Conservation (phyloP, 2,113 vertebrate species). For the Etheostoma cragini region DNA sequence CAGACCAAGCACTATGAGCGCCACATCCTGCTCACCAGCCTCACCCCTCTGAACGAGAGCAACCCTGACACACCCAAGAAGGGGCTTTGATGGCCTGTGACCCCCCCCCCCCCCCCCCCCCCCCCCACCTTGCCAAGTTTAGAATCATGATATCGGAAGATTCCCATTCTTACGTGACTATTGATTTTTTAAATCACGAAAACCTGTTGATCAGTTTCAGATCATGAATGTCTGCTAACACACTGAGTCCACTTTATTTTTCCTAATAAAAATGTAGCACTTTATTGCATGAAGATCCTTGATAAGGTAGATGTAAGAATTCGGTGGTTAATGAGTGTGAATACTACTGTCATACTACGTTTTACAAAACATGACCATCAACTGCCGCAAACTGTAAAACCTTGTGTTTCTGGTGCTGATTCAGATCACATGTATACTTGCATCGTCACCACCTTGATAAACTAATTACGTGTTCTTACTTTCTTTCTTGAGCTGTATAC, state of each 20-base stretch:
- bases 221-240: neutral
- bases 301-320: neutral
- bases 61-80: slow-evolving; percentile 87
- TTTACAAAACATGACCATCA: no score
- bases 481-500: neutral
- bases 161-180: neutral
- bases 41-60: slow-evolving; percentile 89
- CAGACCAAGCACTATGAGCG: slow-evolving; percentile 89
- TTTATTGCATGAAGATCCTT: neutral
- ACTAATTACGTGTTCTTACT: neutral
- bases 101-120: neutral
- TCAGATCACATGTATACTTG: neutral
- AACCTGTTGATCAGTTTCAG: slow-evolving; percentile 1
- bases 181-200: slow-evolving; percentile 16
- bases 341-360: no score
- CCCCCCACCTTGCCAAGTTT: neutral
- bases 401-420: neutral
- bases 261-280: slow-evolving; percentile 8
- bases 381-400: neutral
- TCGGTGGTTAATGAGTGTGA: no score
- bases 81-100: slow-evolving; percentile 53
- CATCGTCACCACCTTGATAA: neutral
- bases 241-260: neutral
- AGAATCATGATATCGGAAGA: neutral
- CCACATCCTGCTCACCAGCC: slow-evolving; percentile 86